Evolutionary conservation across 2,888 invertebrate genomes (phyloP), one percentile per base, ranked within the genome.

Genomic region (Xylota segnis): DNA sequence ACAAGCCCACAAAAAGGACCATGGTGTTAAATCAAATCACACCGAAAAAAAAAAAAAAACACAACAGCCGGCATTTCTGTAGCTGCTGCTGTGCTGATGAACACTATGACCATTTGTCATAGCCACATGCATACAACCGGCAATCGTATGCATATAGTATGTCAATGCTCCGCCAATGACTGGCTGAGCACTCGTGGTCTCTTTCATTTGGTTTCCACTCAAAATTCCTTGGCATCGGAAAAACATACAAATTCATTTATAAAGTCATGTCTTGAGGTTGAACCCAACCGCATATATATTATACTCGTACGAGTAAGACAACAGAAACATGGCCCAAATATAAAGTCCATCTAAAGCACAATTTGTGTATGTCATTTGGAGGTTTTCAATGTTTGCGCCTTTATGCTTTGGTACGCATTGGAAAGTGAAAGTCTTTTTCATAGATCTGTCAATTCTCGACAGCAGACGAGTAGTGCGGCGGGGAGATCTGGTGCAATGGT

Each of bases 381-480:
- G 70, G 43, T 40, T 66, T 45, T 59, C 18, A 54, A 16, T 16
- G 29, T 50, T 59, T 37, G 68, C 14, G 50, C 45, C 52, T 58
- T 58, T 65, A 12, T n/a, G 63, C 63, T 34, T 61, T 4, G 7
- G 5, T 34, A 71, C 78, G 79, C 79, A 74, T 75, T 65, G 18
- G 66, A 81, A 84, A 84, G 84, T 84, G 84, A 84, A 84, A 84
- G 84, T 71, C 70, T 79, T 79, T 83, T 83, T 83, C 56, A 59
- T 75, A 75, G 65, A 79, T 84, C 84, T 84, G 84, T 84, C 84
- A 84, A 52, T 70, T 65, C 75, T 50, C 74, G 74, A 45, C 70
- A 75, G 58, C 56, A 74, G 79, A 83, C 79, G 72, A 68, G 61
- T 52, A 32, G 40, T 65, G 23, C 43, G n/a, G 16, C 12, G 16